Percentiles rank a stretch among this genome's conserved stretches.
Conservation (phyloP, 2,113 vertebrate genomes). For the Antechinus stuartii region DNA sequence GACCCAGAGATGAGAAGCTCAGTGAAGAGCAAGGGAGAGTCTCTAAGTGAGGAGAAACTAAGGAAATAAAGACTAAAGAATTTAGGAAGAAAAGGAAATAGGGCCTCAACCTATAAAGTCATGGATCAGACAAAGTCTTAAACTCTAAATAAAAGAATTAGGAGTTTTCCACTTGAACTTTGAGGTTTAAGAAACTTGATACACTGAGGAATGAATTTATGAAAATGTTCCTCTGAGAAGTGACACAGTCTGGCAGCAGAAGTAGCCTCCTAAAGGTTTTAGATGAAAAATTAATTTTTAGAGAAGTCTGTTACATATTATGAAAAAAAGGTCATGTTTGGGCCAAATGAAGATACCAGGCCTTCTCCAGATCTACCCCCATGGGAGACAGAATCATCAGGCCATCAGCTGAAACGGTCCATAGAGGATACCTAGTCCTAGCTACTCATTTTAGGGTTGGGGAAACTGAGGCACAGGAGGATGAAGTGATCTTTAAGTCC, state of each 20-base stretch:
- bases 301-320: not conserved
- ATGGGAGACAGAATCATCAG: not conserved
- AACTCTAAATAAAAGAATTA: not conserved
- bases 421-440: not conserved
- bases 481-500: not conserved
- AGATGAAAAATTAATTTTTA: not conserved
- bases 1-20: not conserved
- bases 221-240: not conserved
- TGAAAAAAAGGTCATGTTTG: not conserved
- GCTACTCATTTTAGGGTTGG: not conserved
- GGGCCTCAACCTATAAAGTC: not conserved
- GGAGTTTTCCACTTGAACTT: not conserved
- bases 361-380: not conserved
- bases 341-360: not conserved
- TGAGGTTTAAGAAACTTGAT: not conserved
- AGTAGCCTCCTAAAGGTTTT: not conserved
- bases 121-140: not conserved
- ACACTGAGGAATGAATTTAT: not conserved
- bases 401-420: not conserved
- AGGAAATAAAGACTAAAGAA: not conserved
- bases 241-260: not conserved
- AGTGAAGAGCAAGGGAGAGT: not conserved
- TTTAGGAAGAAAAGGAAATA: not conserved
- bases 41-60: not conserved
- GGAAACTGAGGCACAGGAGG: not conserved